Evolutionary conservation across 2,113 vertebrate species (phyloP).

Genomic region (Bombycilla garrulus): DNA sequence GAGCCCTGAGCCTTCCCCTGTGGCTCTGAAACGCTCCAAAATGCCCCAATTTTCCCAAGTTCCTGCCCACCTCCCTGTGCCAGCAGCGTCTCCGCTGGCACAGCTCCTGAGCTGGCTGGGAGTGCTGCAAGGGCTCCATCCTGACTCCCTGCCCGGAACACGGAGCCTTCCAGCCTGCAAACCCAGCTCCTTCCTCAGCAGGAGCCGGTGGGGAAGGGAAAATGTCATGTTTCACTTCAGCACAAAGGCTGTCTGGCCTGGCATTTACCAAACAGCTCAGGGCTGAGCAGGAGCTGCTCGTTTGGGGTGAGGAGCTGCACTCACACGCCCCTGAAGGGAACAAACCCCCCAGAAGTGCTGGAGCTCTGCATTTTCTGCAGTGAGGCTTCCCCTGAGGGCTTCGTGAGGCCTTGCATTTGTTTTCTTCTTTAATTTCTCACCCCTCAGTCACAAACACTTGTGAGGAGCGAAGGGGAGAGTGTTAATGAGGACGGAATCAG

Average conservation of each 20-base stretch:
- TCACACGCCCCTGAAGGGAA: neutral
- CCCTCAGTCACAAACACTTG: neutral
- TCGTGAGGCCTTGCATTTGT: neutral
- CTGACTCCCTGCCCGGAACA: neutral
- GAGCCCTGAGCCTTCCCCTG: neutral
- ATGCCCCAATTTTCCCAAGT: fast-evolving
- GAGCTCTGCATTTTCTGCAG: neutral
- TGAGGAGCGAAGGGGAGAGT: neutral
- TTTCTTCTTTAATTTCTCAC: neutral
- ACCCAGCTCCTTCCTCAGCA: neutral
- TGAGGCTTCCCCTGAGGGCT: neutral
- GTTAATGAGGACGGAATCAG: too few relatives aligned
- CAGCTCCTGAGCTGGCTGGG: neutral
- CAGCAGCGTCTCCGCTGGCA: neutral
- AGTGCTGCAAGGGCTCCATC: fast-evolving
- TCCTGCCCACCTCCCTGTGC: neutral
- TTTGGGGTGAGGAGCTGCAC: neutral
- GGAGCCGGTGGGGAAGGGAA: neutral
- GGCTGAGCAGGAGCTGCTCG: neutral
- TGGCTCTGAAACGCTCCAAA: fast-evolving
- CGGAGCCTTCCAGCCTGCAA: fast-evolving
- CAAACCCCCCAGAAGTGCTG: neutral
- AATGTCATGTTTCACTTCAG: neutral
- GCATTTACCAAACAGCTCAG: neutral
- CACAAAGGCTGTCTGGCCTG: neutral